Conservation (phyloP, 2,113 vertebrate species). For the Plestiodon gilberti region DNA sequence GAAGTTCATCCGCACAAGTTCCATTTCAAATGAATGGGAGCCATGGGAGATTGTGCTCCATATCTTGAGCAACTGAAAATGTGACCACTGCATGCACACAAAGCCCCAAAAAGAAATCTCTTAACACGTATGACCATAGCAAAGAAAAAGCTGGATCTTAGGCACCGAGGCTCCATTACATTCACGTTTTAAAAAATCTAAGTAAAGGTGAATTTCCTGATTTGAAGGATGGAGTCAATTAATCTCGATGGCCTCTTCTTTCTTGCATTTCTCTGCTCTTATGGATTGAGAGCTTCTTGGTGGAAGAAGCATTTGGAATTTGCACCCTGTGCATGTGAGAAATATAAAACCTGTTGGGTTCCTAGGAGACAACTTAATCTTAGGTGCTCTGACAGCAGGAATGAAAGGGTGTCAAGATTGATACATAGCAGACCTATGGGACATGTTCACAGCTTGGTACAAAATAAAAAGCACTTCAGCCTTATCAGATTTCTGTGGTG, state of each 20-base stretch:
- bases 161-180: not conserved
- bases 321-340: not conserved
- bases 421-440: constrained; percentile 24
- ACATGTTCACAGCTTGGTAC: constrained; percentile 35
- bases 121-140: not conserved
- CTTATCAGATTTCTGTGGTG: constrained; percentile 33
- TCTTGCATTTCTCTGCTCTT: fast-evolving
- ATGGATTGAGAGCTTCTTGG: not conserved
- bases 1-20: not conserved
- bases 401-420: constrained; percentile 46
- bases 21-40: not conserved
- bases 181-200: not conserved
- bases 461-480: not conserved
- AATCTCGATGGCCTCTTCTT: constrained; percentile 13
- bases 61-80: not conserved
- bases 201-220: not conserved
- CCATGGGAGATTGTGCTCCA: not conserved
- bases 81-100: not conserved
- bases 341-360: not conserved
- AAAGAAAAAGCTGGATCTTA: constrained; percentile 15
- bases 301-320: constrained; percentile 15
- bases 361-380: constrained; percentile 30
- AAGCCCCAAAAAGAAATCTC: not conserved
- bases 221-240: not conserved
- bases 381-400: not conserved